These are phyloP conservation scores for Ruditapes philippinarum DNA, from an alignment of 1,140 invertebrate genomes.

Conservation along the genomic window DNA sequence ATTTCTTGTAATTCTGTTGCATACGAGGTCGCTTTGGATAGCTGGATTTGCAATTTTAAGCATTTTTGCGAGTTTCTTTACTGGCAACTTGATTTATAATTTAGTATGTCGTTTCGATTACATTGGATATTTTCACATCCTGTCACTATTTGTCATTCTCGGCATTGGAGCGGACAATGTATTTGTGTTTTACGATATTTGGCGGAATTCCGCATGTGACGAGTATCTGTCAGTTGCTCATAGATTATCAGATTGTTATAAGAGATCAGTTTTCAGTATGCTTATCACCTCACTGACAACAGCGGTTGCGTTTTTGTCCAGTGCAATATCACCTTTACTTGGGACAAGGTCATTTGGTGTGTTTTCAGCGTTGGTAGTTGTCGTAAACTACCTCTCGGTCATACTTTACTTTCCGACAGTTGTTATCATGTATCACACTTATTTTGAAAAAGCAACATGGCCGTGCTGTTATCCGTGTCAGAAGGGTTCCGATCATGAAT, in stretches of 20 bases:
- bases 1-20: constrained; percentile 73
- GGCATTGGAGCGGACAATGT: constrained; percentile 78
- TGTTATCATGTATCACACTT: constrained; percentile 74
- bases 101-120: constrained; percentile 2
- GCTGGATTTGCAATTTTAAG: constrained; percentile 68
- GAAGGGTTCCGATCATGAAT: not conserved
- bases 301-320: constrained; percentile 76
- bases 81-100: constrained; percentile 75
- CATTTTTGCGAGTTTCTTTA: constrained; percentile 72
- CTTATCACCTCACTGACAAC: constrained; percentile 79
- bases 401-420: constrained; percentile 80
- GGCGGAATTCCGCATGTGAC: constrained; percentile 65
- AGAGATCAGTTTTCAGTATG: constrained; percentile 73
- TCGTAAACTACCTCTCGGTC: constrained; percentile 79
- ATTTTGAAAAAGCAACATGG: constrained; percentile 57
- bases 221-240: constrained; percentile 68
- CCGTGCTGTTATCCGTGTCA: constrained; percentile 40
- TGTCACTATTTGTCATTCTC: constrained; percentile 77
- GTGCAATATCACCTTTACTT: constrained; percentile 74
- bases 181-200: constrained; percentile 78
- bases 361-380: constrained; percentile 77
- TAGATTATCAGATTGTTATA: constrained; percentile 70
- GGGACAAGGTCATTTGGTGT: constrained; percentile 76
- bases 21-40: constrained; percentile 75
- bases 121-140: constrained; percentile 75